Evolutionary conservation across 2,797 vertebrate genomes (phyloP), one percentile per base, ranked within the genome.

Genomic region (Podarcis siculus): DNA sequence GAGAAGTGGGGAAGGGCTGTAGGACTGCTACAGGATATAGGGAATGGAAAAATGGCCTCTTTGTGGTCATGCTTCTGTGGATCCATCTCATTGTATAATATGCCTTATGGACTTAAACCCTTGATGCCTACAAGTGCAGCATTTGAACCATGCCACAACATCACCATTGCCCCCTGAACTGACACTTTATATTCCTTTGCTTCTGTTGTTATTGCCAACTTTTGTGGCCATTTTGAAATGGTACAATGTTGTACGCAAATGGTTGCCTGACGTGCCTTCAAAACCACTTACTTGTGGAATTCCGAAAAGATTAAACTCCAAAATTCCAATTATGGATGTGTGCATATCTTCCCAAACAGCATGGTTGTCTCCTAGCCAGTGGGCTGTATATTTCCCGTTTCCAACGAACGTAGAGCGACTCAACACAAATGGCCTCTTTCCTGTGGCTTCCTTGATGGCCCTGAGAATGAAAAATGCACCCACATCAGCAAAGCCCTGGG

Each of bases 251-350:
- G 30, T 27, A 3, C 3, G 21, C 45, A 80, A 39, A 80, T 39
- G 10, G n/a, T 10, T 55, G 21, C 49, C 49, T 1, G 1, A 15
- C 1, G 12, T 55, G 49, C 27, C 8, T 12, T 25, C 88, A 35
- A 23, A 13, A 79, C 10, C 58, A 94, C 93, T 94, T 91, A 96
- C 89, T 0, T 88, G 95, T 45, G 92, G 93, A 82, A 96, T 96
- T 89, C 94, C 95, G 61, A 95, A 95, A 85, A 96, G 87, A 88
- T 95, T 95, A 92, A 95, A 95, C n/a, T 95, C 93, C 90, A 96
- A 80, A 30, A 95, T 94, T 42, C 92, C 92, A 3, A 91, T 61
- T 42, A 96, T 10, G 1, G 95, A 96, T 39, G 80, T 88, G n/a
- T 27, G 89, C 91, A 95, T 89, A 49, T 95, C 93, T 90, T 90